Percentiles rank a stretch among this genome's conserved stretches.
These are phyloP conservation scores for Channa striata DNA, from an alignment of 2,797 vertebrate species.

Conservation along the genomic window DNA sequence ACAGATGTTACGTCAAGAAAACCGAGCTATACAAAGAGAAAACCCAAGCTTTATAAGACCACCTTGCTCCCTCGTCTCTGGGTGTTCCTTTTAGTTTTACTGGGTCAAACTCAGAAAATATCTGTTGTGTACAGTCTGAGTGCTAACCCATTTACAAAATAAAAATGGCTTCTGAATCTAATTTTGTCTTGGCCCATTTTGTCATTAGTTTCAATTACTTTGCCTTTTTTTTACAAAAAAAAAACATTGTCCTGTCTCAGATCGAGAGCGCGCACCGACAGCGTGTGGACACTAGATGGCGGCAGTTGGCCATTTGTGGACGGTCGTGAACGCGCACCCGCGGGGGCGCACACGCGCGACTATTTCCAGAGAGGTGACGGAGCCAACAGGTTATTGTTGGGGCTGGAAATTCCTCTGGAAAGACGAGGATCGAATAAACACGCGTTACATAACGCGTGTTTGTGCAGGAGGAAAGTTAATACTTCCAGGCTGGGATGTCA, in stretches of 20 bases:
- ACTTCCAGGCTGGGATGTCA: slow-evolving; percentile 49
- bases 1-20: slow-evolving; percentile 22
- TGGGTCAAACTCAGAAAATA: slow-evolving; percentile 88
- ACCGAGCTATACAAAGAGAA: not conserved
- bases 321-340: too few species aligned
- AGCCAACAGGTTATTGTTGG: slow-evolving; percentile 60
- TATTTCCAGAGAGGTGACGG: slow-evolving; percentile 69
- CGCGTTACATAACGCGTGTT: slow-evolving; percentile 54
- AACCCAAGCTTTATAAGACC: slow-evolving; percentile 39
- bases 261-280: slow-evolving; percentile 15
- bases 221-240: not conserved
- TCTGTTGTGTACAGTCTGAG: slow-evolving; percentile 96
- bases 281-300: slow-evolving; percentile 55
- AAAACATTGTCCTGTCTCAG: not conserved
- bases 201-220: slow-evolving; percentile 35
- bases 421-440: slow-evolving; percentile 50
- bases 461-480: slow-evolving; percentile 52
- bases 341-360: slow-evolving; percentile 29
- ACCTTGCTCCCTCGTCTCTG: slow-evolving; percentile 85
- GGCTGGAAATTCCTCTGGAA: slow-evolving; percentile 42
- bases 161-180: slow-evolving; percentile 75
- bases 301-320: not conserved
- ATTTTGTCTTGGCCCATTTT: slow-evolving; percentile 63
- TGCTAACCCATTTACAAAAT: slow-evolving; percentile 88
- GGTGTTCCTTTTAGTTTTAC: slow-evolving; percentile 91